Percentiles rank a stretch among this genome's conserved stretches.
phyloP scores from a whole-genome alignment of 2,888 invertebrate species.

The Scaptomyza cyrtandrae region DNA sequence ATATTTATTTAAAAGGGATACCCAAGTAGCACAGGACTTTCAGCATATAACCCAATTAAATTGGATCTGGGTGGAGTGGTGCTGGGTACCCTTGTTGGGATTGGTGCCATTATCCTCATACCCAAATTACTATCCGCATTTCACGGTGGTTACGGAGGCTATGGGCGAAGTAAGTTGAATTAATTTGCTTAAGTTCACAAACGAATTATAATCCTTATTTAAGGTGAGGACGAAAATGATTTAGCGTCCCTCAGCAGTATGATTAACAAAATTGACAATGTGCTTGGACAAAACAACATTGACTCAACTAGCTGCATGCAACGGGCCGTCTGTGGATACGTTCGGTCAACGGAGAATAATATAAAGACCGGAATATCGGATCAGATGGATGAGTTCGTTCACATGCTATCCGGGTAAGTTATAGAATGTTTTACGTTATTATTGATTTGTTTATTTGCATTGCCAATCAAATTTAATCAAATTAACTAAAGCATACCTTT shows the following conservation, averaged over 20 bases:
- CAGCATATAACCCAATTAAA: conserved; percentile 90
- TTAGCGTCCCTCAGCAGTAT: conserved; percentile 87
- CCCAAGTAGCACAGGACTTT: conserved; percentile 85
- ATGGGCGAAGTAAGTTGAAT: conserved; percentile 87
- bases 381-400: conserved; percentile 87
- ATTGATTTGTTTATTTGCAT: conserved; percentile 33
- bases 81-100: conserved; percentile 91
- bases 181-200: not conserved
- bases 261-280: conserved; percentile 88
- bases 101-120: conserved; percentile 91
- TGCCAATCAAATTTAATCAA: too few species aligned
- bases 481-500: too few species aligned
- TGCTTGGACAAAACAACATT: conserved; percentile 88
- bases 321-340: conserved; percentile 89
- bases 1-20: conserved; percentile 78
- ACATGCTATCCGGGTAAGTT: conserved; percentile 87
- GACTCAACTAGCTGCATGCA: conserved; percentile 90
- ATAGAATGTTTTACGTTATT: conserved; percentile 15
- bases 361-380: conserved; percentile 87
- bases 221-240: conserved; percentile 87
- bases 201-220: not conserved
- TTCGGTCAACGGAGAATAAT: conserved; percentile 89
- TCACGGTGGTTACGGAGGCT: conserved; percentile 87
- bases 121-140: conserved; percentile 91
- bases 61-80: conserved; percentile 93